Evolutionary conservation across 2,797 vertebrate genomes (phyloP).

Genomic region (Cirrhinus mrigala): DNA sequence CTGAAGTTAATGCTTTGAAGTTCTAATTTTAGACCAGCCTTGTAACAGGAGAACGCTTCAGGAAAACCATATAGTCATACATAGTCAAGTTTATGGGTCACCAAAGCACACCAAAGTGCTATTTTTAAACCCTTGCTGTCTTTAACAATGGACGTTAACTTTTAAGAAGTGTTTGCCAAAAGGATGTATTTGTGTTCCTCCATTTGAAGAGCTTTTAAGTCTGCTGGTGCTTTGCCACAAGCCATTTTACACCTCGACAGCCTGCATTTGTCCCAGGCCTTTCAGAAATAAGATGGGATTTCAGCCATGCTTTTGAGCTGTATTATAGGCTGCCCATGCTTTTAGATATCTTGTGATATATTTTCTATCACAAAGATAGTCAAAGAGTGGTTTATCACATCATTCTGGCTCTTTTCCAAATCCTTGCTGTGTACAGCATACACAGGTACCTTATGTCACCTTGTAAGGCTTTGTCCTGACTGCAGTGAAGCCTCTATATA

Average conservation of each 20-base stretch:
- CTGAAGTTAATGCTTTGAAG: background rate
- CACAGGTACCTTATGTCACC: background rate
- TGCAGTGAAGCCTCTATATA: background rate
- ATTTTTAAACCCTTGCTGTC: slow-evolving; percentile 12
- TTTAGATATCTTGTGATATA: background rate
- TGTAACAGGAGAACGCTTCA: background rate
- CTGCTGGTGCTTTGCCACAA: slow-evolving; percentile 12
- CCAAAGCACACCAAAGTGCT: background rate
- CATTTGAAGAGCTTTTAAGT: slow-evolving; percentile 37
- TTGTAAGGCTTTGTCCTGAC: background rate
- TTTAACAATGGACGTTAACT: background rate
- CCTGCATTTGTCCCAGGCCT: slow-evolving; percentile 16
- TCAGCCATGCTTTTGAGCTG: slow-evolving; percentile 16
- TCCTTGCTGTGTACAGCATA: background rate
- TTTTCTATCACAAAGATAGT: slow-evolving; percentile 9
- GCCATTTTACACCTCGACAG: slow-evolving; percentile 41
- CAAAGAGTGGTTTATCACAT: background rate
- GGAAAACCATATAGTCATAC: background rate
- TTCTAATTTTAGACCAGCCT: background rate
- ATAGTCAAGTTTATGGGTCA: background rate
- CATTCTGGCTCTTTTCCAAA: background rate
- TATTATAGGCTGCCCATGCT: background rate
- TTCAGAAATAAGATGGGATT: slow-evolving; percentile 34
- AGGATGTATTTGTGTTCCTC: slow-evolving; percentile 5
- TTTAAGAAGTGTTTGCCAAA: background rate